Evolutionary conservation across 2,888 invertebrate species (phyloP).

Genomic region (Pandemis heparana): DNA sequence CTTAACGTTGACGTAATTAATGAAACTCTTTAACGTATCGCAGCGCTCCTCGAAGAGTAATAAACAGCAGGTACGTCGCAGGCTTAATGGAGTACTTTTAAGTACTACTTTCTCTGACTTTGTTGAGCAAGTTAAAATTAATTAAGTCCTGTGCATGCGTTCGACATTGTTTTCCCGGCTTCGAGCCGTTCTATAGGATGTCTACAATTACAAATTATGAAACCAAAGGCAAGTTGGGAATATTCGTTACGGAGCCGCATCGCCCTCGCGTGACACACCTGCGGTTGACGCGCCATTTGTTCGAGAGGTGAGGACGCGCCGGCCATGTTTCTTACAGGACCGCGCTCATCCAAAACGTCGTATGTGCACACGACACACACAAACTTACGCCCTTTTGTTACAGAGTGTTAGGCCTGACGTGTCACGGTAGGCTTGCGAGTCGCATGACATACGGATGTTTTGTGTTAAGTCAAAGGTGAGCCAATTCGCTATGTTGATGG

Average conservation of each 20-base stretch:
- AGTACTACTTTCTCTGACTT: conserved; percentile 5
- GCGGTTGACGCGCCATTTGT: conserved; percentile 80
- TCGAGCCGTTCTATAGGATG: neutral
- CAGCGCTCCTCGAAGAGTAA: neutral
- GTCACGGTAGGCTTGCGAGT: conserved; percentile 22
- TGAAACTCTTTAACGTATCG: neutral
- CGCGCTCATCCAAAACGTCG: neutral
- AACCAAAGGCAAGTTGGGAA: conserved; percentile 48
- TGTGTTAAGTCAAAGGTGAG: conserved; percentile 33
- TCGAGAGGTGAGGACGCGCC: conserved; percentile 57
- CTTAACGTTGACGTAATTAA: neutral
- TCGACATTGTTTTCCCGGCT: neutral
- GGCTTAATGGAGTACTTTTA: conserved; percentile 5
- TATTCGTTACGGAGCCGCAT: conserved; percentile 63
- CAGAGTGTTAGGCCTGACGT: conserved; percentile 1
- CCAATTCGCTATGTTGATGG: conserved; percentile 30
- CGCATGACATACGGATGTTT: conserved; percentile 33
- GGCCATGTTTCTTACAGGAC: conserved; percentile 24
- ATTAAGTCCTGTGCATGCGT: neutral
- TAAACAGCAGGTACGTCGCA: neutral
- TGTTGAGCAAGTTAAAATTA: neutral
- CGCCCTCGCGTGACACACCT: conserved; percentile 65
- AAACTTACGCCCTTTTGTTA: conserved; percentile 3
- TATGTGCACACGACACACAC: conserved; percentile 1
- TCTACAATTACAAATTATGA: conserved; percentile 5